These are phyloP conservation scores for Petromus typicus DNA, from an alignment of 2,113 vertebrate species.

Conservation along the genomic window DNA sequence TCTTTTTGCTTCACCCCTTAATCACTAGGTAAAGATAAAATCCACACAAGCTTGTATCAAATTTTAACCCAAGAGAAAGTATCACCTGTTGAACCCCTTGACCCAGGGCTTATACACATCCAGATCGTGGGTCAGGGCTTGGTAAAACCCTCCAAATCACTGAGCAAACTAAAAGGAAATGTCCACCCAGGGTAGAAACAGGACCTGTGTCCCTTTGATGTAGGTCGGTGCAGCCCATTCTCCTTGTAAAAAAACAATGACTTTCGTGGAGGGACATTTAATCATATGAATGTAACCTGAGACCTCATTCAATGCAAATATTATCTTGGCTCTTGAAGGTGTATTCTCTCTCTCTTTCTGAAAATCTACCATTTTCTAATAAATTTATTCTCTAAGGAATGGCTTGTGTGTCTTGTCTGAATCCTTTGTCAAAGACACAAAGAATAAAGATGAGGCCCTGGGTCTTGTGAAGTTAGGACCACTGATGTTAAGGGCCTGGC, in stretches of 20 bases:
- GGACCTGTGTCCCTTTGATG: not conserved
- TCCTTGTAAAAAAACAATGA: not conserved
- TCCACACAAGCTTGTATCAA: not conserved
- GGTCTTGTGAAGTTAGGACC: not conserved
- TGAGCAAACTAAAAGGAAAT: not conserved
- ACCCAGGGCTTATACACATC: not conserved
- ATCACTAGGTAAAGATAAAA: not conserved
- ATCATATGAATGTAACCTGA: not conserved
- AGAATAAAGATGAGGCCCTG: not conserved
- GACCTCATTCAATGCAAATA: not conserved
- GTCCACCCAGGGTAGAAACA: not conserved
- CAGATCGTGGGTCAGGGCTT: not conserved
- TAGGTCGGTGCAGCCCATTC: not conserved
- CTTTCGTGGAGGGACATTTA: not conserved
- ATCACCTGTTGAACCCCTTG: not conserved
- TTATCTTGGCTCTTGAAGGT: not conserved
- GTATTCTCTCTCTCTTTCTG: not conserved
- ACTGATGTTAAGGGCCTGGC: not conserved
- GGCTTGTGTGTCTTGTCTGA: not conserved
- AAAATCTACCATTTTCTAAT: not conserved
- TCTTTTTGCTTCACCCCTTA: not conserved
- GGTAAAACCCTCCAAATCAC: not conserved
- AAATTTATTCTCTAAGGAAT: not conserved
- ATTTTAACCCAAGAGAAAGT: not conserved
- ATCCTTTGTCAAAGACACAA: not conserved